Base-by-base conservation (phyloP, 64 coral and sea anemone genomes). In the Acropora tenuis region DNA sequence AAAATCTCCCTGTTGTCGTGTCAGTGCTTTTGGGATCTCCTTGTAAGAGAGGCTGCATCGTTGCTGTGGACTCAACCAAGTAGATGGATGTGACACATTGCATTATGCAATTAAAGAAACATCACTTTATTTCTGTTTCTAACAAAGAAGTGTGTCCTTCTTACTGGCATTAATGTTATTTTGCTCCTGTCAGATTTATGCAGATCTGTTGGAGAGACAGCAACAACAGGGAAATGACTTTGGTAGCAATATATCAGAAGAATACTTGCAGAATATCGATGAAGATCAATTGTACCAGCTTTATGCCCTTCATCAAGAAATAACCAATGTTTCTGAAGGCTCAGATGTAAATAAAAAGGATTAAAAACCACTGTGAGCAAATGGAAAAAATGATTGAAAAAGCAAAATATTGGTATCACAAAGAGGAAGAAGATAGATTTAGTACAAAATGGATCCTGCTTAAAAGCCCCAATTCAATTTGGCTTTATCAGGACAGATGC, bases 241-340 rank as follows among this genome's bases (percentile, higher is more conserved):
- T 68, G 91, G 91, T 80, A 73, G 75, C 50, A 16, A 93, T 46
- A 69, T 93, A 17, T 19, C 82, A 52, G 74, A 79, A 12, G 73
- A 80, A n/a, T 73, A 80, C 30, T 67, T 93, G 41, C 43, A 75
- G 6, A 87, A 41, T 80, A 43, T 87, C 50, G 61, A 46, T 8
- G 59, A 88, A 0, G 91, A 93, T 71, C 91, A 93, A 55, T 50
- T 93, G 73, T 46, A 45, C 18, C 91, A 93, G 46, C 91, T 93
- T 1, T 87, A 80, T 46, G 47, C 75, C 9, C 76, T 93, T 1
- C 91, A 93, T 61, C 74, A 93, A 88, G 91, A 86, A 80, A 86
- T 86, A 47, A 73, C 63, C 74, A 93, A 13, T 85, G 43, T 16
- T 4, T 30, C 82, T 18, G 75, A 78, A 18, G 12, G 47, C 13